Percentiles rank a stretch among this genome's conserved stretches.
These are phyloP conservation scores for Asbolus verrucosus DNA, from an alignment of 1,140 invertebrate species.

Conservation along the genomic window DNA sequence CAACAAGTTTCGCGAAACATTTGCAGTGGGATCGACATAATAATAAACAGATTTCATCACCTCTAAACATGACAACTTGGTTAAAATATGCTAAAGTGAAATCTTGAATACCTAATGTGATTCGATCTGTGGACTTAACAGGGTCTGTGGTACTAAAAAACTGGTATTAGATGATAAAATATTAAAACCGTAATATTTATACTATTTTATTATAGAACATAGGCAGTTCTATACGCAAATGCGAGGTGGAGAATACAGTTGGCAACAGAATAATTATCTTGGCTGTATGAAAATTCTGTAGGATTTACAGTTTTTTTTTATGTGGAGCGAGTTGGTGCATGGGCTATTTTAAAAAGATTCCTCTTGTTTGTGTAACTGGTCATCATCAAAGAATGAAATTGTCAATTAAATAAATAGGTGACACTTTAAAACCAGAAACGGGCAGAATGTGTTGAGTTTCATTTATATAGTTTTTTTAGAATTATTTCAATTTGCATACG, in stretches of 20 bases:
- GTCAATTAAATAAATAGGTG: conserved; percentile 28
- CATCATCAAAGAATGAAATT: conserved; percentile 25
- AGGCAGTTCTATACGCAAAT: too few relatives aligned
- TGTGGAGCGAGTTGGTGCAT: neutral
- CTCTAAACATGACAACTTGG: conserved; percentile 16
- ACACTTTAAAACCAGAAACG: conserved; percentile 13
- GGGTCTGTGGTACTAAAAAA: conserved; percentile 5
- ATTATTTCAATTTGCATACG: too few relatives aligned
- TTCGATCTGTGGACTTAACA: neutral
- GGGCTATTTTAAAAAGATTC: conserved; percentile 1
- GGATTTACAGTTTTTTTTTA: conserved; percentile 7
- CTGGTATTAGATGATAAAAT: neutral
- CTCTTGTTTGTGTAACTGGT: conserved; percentile 19
- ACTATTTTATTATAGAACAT: too few relatives aligned
- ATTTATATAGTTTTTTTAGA: too few relatives aligned
- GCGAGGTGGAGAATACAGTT: too few relatives aligned
- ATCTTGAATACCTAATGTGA: conserved; percentile 13
- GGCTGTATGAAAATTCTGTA: too few relatives aligned
- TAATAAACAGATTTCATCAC: conserved; percentile 32
- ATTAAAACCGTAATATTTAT: neutral
- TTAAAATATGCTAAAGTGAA: conserved; percentile 5
- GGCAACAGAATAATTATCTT: too few relatives aligned
- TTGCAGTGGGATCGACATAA: conserved; percentile 19
- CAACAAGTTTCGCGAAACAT: conserved; percentile 6
- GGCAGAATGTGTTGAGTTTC: neutral